phyloP scores from a whole-genome alignment of 1,140 invertebrate species.

The Drosophila takahashii region DNA sequence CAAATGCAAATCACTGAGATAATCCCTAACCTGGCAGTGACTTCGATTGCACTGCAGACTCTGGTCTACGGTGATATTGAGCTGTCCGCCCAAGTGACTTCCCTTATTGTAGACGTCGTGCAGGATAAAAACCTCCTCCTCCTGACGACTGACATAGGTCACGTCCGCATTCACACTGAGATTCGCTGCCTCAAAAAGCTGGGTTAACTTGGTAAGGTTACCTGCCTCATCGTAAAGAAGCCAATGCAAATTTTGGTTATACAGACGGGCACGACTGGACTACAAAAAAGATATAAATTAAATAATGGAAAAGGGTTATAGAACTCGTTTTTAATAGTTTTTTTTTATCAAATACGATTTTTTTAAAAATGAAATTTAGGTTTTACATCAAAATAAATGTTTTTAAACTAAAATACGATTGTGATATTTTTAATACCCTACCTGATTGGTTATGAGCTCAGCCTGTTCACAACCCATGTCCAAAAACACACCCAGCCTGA shows the following conservation, averaged over 20 bases:
- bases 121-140: conserved; percentile 31
- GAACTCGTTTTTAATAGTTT: no score
- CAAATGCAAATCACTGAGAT: conserved; percentile 60
- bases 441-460: conserved; percentile 53
- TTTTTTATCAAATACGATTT: no score
- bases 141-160: conserved; percentile 32
- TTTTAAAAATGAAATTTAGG: background rate
- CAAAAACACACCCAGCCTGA: conserved; percentile 62
- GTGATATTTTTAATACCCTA: conserved; percentile 2
- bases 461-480: conserved; percentile 59
- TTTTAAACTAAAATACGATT: no score
- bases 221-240: conserved; percentile 60
- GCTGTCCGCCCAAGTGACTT: conserved; percentile 63
- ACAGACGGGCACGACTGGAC: conserved; percentile 59
- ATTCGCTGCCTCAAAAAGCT: conserved; percentile 54
- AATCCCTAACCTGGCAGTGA: conserved; percentile 39
- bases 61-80: conserved; percentile 76
- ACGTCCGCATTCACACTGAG: conserved; percentile 72
- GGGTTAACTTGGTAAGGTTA: conserved; percentile 39
- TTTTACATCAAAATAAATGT: background rate
- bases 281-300: background rate
- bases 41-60: conserved; percentile 54
- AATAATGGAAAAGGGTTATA: no score
- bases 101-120: conserved; percentile 80
- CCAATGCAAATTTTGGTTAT: conserved; percentile 63